phyloP scores from a whole-genome alignment of 2,888 invertebrate species.

The Drosophila subquinaria region DNA sequence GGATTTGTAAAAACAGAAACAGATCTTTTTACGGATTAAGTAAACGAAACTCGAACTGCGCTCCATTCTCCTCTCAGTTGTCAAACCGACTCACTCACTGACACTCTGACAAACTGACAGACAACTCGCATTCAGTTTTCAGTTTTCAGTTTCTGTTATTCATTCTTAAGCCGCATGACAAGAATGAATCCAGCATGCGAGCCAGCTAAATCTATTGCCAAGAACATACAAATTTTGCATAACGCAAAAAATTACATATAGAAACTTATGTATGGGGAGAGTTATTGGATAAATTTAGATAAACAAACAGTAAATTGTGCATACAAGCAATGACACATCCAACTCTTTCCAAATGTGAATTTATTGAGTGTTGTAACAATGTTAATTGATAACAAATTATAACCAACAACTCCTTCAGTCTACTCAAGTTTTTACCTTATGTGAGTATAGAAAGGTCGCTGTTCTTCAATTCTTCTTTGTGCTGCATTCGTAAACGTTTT shows the following conservation, averaged over 20 bases:
- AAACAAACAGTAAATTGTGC: too few species aligned
- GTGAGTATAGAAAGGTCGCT: too few species aligned
- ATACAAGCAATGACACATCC: too few species aligned
- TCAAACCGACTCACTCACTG: too few species aligned
- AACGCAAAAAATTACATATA: neutral
- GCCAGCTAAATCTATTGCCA: conserved; percentile 6
- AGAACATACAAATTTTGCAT: conserved; percentile 7
- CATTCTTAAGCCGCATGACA: conserved; percentile 40
- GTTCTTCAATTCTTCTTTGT: too few species aligned
- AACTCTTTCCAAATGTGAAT: too few species aligned
- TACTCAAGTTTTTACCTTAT: too few species aligned
- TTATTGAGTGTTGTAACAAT: too few species aligned
- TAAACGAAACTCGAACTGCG: conserved; percentile 48
- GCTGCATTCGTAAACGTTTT: too few species aligned
- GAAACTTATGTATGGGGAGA: neutral
- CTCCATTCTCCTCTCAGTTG: conserved; percentile 15
- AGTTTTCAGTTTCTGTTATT: neutral
- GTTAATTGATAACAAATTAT: too few species aligned
- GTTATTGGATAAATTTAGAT: neutral
- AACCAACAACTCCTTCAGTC: too few species aligned
- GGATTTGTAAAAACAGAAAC: conserved; percentile 72
- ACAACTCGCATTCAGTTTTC: conserved; percentile 2
- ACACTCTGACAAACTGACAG: conserved; percentile 20
- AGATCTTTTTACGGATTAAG: conserved; percentile 80
- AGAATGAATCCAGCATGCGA: conserved; percentile 31